Conservation (phyloP, 2,113 vertebrate genomes). For the Pterocles gutturalis region DNA sequence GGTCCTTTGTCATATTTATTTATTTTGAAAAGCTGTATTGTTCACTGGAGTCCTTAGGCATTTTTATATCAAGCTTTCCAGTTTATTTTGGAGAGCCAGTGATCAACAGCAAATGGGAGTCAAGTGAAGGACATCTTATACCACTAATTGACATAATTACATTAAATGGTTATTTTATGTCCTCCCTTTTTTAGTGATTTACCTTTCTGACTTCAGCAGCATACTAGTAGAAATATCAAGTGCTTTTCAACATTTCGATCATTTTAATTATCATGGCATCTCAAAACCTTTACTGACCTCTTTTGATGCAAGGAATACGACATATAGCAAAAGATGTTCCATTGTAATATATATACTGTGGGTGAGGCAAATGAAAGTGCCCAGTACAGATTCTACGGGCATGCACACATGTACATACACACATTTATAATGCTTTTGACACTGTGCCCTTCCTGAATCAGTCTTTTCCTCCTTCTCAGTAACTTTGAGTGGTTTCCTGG, state of each 20-base stretch:
- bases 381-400: neutral
- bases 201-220: neutral
- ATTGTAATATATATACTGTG: neutral
- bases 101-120: neutral
- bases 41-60: neutral
- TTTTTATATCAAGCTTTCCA: neutral
- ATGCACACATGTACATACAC: neutral
- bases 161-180: neutral
- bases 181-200: neutral
- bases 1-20: neutral
- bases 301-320: neutral
- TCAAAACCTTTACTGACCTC: neutral
- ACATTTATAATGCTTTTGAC: fast-evolving
- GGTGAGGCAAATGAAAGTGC: neutral
- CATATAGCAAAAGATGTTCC: neutral
- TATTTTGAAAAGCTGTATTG: neutral
- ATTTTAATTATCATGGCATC: neutral
- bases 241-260: neutral
- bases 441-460: neutral
- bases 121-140: neutral
- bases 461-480: neutral
- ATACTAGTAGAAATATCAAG: neutral
- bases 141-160: neutral
- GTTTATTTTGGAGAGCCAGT: neutral
- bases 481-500: neutral